Conservation (phyloP, 2,888 invertebrate genomes). For the Lypha dubia region DNA sequence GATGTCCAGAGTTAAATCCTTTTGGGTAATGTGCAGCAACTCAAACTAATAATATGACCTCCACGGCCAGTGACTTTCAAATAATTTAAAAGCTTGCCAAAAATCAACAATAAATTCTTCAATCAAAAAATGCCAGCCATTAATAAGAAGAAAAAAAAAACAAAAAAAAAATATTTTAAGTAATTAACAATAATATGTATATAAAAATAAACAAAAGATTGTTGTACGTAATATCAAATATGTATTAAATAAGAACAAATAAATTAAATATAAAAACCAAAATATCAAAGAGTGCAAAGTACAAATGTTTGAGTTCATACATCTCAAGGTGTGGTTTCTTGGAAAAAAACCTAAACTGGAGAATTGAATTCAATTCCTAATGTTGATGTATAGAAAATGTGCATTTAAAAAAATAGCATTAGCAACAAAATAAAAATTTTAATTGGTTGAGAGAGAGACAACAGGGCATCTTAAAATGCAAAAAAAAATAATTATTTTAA, state of each 20-base stretch:
- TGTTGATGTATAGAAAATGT: too few species aligned
- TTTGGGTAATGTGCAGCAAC: background rate
- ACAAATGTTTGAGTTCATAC: conserved; percentile 16
- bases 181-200: conserved; percentile 4
- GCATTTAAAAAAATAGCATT: too few species aligned
- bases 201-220: conserved; percentile 25
- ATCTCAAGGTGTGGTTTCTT: conserved; percentile 20
- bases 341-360: background rate
- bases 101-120: conserved; percentile 35
- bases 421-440: too few species aligned
- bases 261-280: conserved; percentile 19
- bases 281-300: conserved; percentile 18
- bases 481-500: too few species aligned
- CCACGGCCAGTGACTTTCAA: conserved; percentile 39
- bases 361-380: too few species aligned
- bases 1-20: background rate
- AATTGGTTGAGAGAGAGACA: too few species aligned
- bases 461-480: too few species aligned
- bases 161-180: conserved; percentile 18
- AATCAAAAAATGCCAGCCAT: conserved; percentile 18
- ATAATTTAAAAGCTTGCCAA: conserved; percentile 21
- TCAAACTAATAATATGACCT: conserved; percentile 29
- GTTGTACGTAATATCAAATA: conserved; percentile 29
- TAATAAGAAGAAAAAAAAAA: conserved; percentile 22
- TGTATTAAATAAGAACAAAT: conserved; percentile 21